These are phyloP conservation scores for Eubasilissa splendida DNA, from an alignment of 2,888 invertebrate genomes.

Conservation along the genomic window DNA sequence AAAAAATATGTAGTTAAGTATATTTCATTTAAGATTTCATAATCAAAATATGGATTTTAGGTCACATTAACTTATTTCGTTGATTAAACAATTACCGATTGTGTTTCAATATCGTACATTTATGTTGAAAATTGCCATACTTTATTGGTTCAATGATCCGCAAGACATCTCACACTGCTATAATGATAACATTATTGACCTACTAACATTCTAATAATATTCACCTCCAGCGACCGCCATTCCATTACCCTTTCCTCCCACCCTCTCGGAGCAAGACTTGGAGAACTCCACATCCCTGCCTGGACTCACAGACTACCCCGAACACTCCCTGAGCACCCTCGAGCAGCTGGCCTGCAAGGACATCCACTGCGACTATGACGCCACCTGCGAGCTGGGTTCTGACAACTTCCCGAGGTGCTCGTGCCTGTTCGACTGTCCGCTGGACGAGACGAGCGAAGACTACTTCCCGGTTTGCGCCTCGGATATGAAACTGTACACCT, in stretches of 20 bases:
- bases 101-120: no score
- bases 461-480: slow-evolving; percentile 87
- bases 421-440: slow-evolving; percentile 85
- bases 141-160: no score
- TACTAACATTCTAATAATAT: no score
- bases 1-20: no score
- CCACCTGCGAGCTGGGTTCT: slow-evolving; percentile 85
- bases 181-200: no score
- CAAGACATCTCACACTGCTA: no score
- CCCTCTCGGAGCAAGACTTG: slow-evolving; percentile 61
- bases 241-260: slow-evolving; percentile 57
- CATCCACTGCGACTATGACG: slow-evolving; percentile 89
- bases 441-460: slow-evolving; percentile 71
- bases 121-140: no score
- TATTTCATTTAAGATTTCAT: no score
- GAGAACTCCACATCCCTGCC: slow-evolving; percentile 62
- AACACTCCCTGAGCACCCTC: slow-evolving; percentile 64
- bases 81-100: no score
- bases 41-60: no score
- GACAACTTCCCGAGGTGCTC: slow-evolving; percentile 86
- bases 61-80: no score
- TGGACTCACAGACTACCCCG: slow-evolving; percentile 67
- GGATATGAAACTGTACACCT: slow-evolving; percentile 85
- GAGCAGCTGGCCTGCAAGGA: slow-evolving; percentile 83
- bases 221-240: slow-evolving; percentile 53